A percentile compares a stretch with the other conserved stretches of the same genome.
Evolutionary conservation across 2,113 vertebrate species (phyloP).

Genomic region (Donacobius atricapilla): DNA sequence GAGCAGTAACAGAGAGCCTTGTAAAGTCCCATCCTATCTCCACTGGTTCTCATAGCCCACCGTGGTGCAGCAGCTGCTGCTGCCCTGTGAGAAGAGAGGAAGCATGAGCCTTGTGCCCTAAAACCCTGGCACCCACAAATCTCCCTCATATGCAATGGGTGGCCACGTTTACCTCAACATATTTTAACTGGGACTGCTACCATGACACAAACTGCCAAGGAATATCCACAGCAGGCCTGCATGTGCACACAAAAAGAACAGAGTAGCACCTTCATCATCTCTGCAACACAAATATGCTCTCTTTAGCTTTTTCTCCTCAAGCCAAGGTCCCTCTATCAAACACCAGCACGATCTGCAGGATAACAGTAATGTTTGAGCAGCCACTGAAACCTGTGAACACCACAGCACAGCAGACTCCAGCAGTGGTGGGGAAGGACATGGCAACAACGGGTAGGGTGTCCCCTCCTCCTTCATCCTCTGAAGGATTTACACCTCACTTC

Average conservation of each 20-base stretch:
- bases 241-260: rapidly evolving
- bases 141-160: rapidly evolving
- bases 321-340: background rate
- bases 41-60: background rate
- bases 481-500: background rate
- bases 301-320: background rate
- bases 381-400: rapidly evolving
- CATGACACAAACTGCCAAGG: rapidly evolving
- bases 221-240: background rate
- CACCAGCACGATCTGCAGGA: background rate
- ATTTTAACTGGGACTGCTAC: background rate
- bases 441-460: background rate
- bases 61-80: background rate
- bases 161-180: rapidly evolving
- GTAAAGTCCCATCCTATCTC: background rate
- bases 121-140: rapidly evolving
- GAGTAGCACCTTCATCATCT: background rate
- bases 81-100: background rate
- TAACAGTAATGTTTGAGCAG: rapidly evolving
- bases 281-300: background rate
- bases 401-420: background rate
- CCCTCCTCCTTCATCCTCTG: background rate
- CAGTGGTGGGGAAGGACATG: rapidly evolving
- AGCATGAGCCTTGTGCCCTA: rapidly evolving
- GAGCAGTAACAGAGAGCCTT: background rate